phyloP scores from a whole-genome alignment of 2,797 vertebrate genomes.

The Denticeps clupeoides region DNA sequence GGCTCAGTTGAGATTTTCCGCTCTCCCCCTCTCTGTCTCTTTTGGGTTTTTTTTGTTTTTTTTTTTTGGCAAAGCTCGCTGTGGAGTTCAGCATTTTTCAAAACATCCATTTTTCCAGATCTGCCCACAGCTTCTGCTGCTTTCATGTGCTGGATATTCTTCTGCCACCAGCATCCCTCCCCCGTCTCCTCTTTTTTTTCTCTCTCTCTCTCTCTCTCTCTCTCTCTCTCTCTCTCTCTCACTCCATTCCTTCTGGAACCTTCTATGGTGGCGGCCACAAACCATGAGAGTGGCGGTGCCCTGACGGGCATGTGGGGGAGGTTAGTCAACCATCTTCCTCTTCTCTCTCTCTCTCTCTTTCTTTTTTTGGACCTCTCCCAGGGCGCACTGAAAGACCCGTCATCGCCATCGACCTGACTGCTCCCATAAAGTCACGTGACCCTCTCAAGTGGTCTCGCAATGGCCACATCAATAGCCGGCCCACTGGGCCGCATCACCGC shows the following conservation, averaged over 20 bases:
- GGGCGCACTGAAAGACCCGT: too few species aligned
- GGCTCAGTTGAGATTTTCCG: neutral
- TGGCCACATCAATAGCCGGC: conserved; percentile 56
- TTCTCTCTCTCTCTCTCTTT: conserved; percentile 4
- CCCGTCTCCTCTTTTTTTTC: conserved; percentile 7
- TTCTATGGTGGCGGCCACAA: conserved; percentile 55
- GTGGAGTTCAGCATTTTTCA: conserved; percentile 27
- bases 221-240: neutral
- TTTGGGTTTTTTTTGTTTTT: neutral
- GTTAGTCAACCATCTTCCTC: neutral
- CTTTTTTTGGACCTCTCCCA: conserved; percentile 4
- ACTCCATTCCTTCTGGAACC: neutral
- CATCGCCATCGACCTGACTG: too few species aligned
- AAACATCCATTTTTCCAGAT: conserved; percentile 34
- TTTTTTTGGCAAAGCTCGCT: conserved; percentile 22
- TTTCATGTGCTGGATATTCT: conserved; percentile 33
- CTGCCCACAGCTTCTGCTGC: conserved; percentile 31
- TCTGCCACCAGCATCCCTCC: conserved; percentile 5
- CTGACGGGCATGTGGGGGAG: conserved; percentile 37
- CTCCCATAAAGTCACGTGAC: conserved; percentile 57
- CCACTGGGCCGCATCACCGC: neutral
- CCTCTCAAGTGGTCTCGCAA: conserved; percentile 57
- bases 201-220: conserved; percentile 4
- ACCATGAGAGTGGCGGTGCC: conserved; percentile 52
- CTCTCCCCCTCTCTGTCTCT: neutral